Base-by-base conservation (phyloP, 2,888 invertebrate species). In the Euzophera pinguis region DNA sequence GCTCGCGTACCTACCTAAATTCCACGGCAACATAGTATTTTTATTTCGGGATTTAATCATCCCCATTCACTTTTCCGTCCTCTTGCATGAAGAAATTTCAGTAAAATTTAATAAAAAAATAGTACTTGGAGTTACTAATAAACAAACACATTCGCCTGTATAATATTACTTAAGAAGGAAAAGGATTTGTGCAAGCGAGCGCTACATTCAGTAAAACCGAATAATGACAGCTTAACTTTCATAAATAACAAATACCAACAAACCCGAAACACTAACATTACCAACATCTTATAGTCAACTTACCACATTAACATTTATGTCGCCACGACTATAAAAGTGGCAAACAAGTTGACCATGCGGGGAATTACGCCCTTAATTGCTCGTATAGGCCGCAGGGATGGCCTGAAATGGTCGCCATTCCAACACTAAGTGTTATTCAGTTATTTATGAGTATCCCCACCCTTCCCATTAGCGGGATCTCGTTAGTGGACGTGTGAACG, bases 351-450 rank as follows among this genome's bases (percentile, higher is more conserved):
- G 65, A 65, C 68, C 65, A 54, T 60, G 55, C 53, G 38, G 57
- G 52, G 58, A 55, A 58, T 65, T 64, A 62, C 59, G 27, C 54
- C 59, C 62, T 59, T 66, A 68, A 66, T 66, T 65, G 64, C 64
- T 65, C 60, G 58, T 61, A 57, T 59, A 63, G 60, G 60, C 62
- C 65, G 53, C 54, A 55, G 52, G 55, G 59, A 59, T 56, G 51
- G 53, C 65, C 59, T 59, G 57, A 57, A 60, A 54, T 49, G 55
- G 53, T 54, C 47, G 50, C 39, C 53, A 55, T 62, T 56, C 57
- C 59, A 57, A 57, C 62, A 64, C 63, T 69, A 68, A 71, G 65
- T 71, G 67, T 70, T 71, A 71, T 73, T 71, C 65, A 67, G 72
- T 71, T 71, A 75, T 76, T 75, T 75, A 78, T 61, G 67, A 71